These are phyloP conservation scores for Cydia strobilella DNA, from an alignment of 1,140 invertebrate species.

Conservation along the genomic window DNA sequence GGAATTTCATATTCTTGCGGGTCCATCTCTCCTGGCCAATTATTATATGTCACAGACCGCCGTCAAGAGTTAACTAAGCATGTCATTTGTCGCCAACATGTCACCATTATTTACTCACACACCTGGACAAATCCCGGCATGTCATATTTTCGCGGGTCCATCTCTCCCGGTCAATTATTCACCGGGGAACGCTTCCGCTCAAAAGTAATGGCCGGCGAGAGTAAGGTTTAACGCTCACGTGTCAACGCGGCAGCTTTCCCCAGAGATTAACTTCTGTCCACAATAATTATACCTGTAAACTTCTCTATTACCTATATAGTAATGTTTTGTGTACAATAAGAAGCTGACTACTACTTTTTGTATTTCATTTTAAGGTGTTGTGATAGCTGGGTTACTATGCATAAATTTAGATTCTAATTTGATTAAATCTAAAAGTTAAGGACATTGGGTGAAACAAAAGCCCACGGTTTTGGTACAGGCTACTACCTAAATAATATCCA, in stretches of 20 bases:
- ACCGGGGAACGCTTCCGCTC: constrained; percentile 55
- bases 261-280: too few relatives aligned
- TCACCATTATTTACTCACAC: constrained; percentile 30
- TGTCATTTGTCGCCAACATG: constrained; percentile 51
- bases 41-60: constrained; percentile 39
- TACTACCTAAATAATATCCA: too few relatives aligned
- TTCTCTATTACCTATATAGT: too few relatives aligned
- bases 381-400: too few relatives aligned
- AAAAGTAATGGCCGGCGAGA: constrained; percentile 69
- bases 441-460: too few relatives aligned
- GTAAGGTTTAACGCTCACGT: constrained; percentile 27
- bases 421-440: too few relatives aligned
- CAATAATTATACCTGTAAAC: too few relatives aligned
- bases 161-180: constrained; percentile 74
- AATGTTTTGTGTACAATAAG: too few relatives aligned
- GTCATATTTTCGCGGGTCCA: constrained; percentile 73
- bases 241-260: not conserved
- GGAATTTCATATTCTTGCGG: constrained; percentile 66
- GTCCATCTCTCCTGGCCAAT: constrained; percentile 23
- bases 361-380: too few relatives aligned
- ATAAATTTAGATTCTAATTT: too few relatives aligned
- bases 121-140: constrained; percentile 56
- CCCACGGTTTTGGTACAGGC: too few relatives aligned
- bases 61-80: constrained; percentile 22
- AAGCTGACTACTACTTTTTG: too few relatives aligned